These are phyloP conservation scores for Lobophora halterata DNA, from an alignment of 2,888 invertebrate genomes.

Conservation along the genomic window DNA sequence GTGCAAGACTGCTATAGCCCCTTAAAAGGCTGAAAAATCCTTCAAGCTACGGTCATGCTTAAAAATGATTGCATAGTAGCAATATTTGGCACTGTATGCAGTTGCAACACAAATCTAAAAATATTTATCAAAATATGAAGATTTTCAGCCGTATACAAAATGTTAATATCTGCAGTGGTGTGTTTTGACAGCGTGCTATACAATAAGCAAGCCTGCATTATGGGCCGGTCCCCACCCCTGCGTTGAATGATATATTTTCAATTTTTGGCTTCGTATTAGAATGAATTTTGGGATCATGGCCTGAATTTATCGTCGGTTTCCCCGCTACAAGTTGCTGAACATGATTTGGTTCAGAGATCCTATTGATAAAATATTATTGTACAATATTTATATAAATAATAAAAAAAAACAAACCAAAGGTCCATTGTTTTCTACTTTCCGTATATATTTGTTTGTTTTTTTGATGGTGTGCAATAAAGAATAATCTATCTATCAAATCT, in stretches of 20 bases:
- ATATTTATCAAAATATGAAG: conserved; percentile 41
- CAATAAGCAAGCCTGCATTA: conserved; percentile 55
- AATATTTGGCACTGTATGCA: too few species aligned
- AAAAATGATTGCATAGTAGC: too few species aligned
- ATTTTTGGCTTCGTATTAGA: conserved; percentile 67
- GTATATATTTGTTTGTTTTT: too few species aligned
- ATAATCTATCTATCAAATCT: too few species aligned
- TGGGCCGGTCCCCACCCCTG: conserved; percentile 48
- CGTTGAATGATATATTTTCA: conserved; percentile 73
- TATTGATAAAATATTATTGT: conserved; percentile 4
- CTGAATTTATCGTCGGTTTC: conserved; percentile 53
- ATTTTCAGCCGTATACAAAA: conserved; percentile 41
- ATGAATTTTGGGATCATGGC: conserved; percentile 57
- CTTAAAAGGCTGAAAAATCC: too few species aligned
- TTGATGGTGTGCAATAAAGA: too few species aligned
- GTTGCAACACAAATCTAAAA: too few species aligned
- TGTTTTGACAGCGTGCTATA: conserved; percentile 67
- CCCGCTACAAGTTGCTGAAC: conserved; percentile 12
- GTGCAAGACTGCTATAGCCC: too few species aligned
- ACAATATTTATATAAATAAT: too few species aligned
- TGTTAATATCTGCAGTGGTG: conserved; percentile 49
- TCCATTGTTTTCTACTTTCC: too few species aligned
- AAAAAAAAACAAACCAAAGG: too few species aligned
- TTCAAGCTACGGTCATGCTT: too few species aligned
- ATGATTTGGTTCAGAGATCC: conserved; percentile 13